Base-by-base conservation (phyloP, 2,113 vertebrate genomes). In the Protomyctophum bolini region DNA sequence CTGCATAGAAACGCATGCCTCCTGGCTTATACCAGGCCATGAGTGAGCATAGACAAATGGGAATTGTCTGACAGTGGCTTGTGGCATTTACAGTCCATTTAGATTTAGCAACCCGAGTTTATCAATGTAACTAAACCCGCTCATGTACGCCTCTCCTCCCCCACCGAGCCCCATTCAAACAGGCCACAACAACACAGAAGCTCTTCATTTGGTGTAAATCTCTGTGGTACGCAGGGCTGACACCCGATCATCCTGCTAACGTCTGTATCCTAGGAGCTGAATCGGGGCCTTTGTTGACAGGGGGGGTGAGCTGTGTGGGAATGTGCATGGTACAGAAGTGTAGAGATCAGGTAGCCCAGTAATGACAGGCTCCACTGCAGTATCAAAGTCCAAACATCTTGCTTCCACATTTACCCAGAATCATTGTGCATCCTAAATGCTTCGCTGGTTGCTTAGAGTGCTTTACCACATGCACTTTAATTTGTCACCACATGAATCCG, bases 301-400 rank as follows among this genome's bases (percentile, higher is more conserved):
- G 68, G 73, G 57, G 70, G 76, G 41, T 59, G 87, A 90, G 81
- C 81, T 72, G 74, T 87, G 90, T 92, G 92, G 89, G 91, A 94
- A 88, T 21, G 55, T 89, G 80, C 9, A 7, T 73, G 14, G 78
- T 68, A 21, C 81, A 88, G 82, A 87, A 91, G 76, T 84, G 91
- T 58, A 84, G 58, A 70, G 90, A 92, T 93, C 92, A 92, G 89
- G 87, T 94, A 88, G 88, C 87, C 6, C 1, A 60, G 45, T 14
- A 71, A 65, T 77, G 76, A 74, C 33, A 6, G 33, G 33, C 33
- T 41, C 33, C 33, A 6, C 33, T 6, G 33, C 33, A 3, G 3
- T 41, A 41, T 41, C 33, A 41, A 41, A 3, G 33, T 6, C 33
- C 33, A 41, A 41, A 41, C 33, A 41, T 41, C 33, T 41, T 6